These are phyloP conservation scores for Acrossocheilus wenchowensis DNA, from an alignment of 2,797 vertebrate genomes.

Conservation along the genomic window DNA sequence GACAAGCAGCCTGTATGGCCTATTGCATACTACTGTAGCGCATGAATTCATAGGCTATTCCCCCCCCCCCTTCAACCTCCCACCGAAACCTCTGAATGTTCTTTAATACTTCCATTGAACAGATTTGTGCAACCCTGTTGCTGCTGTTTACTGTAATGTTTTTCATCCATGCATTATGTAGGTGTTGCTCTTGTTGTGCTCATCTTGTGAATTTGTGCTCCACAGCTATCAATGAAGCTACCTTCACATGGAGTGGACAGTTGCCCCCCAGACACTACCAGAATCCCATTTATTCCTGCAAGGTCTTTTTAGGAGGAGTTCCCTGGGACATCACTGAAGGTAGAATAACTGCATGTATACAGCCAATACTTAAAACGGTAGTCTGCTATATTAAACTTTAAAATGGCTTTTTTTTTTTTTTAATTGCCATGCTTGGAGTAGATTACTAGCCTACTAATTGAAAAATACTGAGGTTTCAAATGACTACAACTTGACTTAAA, in stretches of 20 bases:
- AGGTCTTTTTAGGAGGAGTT: conserved; percentile 97
- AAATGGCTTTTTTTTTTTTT: background rate
- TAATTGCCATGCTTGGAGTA: background rate
- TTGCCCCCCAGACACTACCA: conserved; percentile 96
- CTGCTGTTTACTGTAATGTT: background rate
- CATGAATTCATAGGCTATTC: background rate
- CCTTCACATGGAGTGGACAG: conserved; percentile 97
- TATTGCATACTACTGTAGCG: background rate
- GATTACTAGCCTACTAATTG: background rate
- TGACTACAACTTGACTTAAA: too few relatives aligned
- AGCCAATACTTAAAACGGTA: background rate
- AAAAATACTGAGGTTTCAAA: too few relatives aligned
- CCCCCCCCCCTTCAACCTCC: background rate
- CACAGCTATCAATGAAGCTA: conserved; percentile 95
- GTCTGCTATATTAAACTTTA: background rate
- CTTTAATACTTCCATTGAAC: background rate
- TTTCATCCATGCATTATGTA: background rate
- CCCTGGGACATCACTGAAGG: conserved; percentile 99
- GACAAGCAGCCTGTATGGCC: conserved; percentile 91
- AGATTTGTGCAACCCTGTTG: background rate
- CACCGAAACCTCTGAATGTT: background rate
- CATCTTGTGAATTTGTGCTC: background rate
- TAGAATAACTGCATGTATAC: conserved; percentile 61
- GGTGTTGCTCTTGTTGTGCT: background rate
- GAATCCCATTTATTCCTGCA: conserved; percentile 96